Conservation (phyloP, 2,888 invertebrate genomes). For the Cephalotes varians region DNA sequence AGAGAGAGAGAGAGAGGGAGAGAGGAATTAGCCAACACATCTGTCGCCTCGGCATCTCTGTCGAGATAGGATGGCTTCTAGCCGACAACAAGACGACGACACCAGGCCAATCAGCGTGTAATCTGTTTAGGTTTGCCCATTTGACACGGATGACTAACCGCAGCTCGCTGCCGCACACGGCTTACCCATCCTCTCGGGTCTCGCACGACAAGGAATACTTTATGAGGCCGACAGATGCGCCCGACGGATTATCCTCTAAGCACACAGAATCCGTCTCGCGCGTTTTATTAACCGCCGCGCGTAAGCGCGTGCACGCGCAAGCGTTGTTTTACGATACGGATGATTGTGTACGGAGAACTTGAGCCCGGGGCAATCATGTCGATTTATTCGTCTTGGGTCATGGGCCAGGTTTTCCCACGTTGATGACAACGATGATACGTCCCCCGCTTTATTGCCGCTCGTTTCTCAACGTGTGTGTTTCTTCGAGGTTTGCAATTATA, state of each 20-base stretch:
- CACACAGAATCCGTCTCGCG: constrained; percentile 71
- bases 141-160: constrained; percentile 82
- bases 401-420: background rate
- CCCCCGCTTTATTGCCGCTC: constrained; percentile 12
- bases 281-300: constrained; percentile 69
- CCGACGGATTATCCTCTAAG: constrained; percentile 75
- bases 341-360: constrained; percentile 28
- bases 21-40: constrained; percentile 79
- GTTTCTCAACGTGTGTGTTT: constrained; percentile 4
- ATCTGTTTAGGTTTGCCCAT: constrained; percentile 83
- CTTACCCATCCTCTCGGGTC: constrained; percentile 52
- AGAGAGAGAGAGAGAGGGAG: constrained; percentile 30
- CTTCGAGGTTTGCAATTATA: background rate
- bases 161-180: constrained; percentile 63
- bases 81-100: constrained; percentile 51
- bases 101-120: constrained; percentile 79
- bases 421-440: constrained; percentile 20
- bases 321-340: constrained; percentile 14
- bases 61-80: constrained; percentile 44
- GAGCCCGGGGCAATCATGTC: constrained; percentile 13
- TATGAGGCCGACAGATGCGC: constrained; percentile 80
- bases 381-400: constrained; percentile 6
- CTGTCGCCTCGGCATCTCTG: constrained; percentile 71
- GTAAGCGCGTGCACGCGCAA: background rate
- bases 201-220: constrained; percentile 74